Conservation (phyloP, 53 echinoderm and acorn worm species). For the Arbacia lixula region DNA sequence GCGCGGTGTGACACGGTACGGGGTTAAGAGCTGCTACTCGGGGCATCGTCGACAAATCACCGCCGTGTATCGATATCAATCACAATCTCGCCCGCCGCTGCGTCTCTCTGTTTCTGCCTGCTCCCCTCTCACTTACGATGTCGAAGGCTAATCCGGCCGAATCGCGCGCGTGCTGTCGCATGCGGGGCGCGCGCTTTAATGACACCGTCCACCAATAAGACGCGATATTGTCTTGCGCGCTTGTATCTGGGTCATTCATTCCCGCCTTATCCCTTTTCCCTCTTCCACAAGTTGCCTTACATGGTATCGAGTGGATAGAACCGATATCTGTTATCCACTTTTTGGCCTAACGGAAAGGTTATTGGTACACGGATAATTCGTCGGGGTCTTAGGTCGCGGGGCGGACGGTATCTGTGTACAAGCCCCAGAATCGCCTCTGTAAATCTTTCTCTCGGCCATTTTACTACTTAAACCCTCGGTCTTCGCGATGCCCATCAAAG, state of each 20-base stretch:
- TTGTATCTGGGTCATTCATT: slow-evolving; percentile 32
- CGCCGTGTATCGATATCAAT: slow-evolving; percentile 45
- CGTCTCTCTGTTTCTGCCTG: background rate
- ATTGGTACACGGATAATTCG: no score
- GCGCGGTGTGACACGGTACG: slow-evolving; percentile 27
- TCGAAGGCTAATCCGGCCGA: slow-evolving; percentile 34
- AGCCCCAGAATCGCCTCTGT: no score
- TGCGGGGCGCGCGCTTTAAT: background rate
- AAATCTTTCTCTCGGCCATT: no score
- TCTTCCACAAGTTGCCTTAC: no score
- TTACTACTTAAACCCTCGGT: no score
- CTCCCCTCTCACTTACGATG: slow-evolving; percentile 21
- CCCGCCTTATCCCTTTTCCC: background rate
- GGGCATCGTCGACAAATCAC: slow-evolving; percentile 26
- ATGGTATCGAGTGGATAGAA: no score
- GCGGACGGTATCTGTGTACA: no score
- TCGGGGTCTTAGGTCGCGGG: no score
- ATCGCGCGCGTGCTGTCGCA: slow-evolving; percentile 38
- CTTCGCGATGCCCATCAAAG: no score
- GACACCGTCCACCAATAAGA: slow-evolving; percentile 10
- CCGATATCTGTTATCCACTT: no score
- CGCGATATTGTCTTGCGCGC: slow-evolving; percentile 8
- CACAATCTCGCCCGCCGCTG: background rate
- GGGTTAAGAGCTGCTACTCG: slow-evolving; percentile 25
- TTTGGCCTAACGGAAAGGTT: no score